Percentiles rank a stretch among this genome's conserved stretches.
These are phyloP conservation scores for Erpobdella octoculata DNA, from an alignment of 2,888 invertebrate genomes.

Conservation along the genomic window DNA sequence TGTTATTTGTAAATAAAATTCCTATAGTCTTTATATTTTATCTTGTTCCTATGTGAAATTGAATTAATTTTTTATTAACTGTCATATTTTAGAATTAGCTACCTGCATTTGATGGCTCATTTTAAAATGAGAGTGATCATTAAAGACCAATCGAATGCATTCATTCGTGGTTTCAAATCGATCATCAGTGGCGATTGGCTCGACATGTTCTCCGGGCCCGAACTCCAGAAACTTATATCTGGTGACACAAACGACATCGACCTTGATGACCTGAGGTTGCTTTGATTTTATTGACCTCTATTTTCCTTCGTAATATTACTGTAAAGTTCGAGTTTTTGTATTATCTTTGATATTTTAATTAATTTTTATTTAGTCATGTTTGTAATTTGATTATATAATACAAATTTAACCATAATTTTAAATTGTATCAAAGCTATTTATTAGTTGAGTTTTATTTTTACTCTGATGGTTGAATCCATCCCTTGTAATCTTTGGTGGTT, in stretches of 20 bases:
- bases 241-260: slow-evolving; percentile 90
- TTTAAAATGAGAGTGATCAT: slow-evolving; percentile 97
- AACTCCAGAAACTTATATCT: slow-evolving; percentile 86
- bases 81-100: slow-evolving; percentile 68
- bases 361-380: too few species aligned
- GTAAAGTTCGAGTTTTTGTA: too few species aligned
- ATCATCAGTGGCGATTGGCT: slow-evolving; percentile 92
- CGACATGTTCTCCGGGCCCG: slow-evolving; percentile 85
- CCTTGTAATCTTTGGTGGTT: neutral
- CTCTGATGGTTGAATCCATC: neutral
- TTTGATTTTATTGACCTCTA: neutral
- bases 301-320: too few species aligned
- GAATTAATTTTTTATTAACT: neutral
- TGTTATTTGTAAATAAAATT: neutral
- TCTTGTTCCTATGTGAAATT: too few species aligned
- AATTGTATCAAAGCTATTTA: neutral
- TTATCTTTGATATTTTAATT: too few species aligned
- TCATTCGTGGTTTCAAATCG: slow-evolving; percentile 88
- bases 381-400: too few species aligned
- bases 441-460: neutral
- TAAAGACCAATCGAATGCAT: slow-evolving; percentile 88
- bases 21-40: neutral
- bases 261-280: slow-evolving; percentile 57
- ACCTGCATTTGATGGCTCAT: slow-evolving; percentile 86
- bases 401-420: neutral